Conservation (phyloP, 2,797 vertebrate species). For the Peromyscus nudipes region DNA sequence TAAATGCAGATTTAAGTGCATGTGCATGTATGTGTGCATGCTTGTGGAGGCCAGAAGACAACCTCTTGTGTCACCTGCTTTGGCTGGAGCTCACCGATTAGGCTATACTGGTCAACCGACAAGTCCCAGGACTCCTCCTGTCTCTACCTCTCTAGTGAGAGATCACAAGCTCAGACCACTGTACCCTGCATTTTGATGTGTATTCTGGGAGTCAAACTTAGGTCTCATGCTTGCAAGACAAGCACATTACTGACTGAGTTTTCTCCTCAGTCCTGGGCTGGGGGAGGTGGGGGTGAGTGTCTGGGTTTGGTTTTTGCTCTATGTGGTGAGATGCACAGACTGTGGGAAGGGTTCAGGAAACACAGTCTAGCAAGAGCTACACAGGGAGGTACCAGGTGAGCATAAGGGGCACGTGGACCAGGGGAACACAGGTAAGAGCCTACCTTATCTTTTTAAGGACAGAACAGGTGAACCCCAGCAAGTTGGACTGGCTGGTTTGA, state of each 20-base stretch:
- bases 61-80: background rate
- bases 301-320: background rate
- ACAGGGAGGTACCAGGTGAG: accelerated
- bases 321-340: background rate
- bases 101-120: background rate
- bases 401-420: background rate
- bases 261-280: no score
- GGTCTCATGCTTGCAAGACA: background rate
- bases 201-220: background rate
- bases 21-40: background rate
- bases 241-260: background rate
- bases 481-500: background rate
- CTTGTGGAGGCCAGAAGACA: background rate
- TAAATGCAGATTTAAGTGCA: background rate
- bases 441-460: background rate
- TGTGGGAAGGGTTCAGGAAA: background rate
- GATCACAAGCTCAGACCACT: background rate
- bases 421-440: background rate
- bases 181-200: background rate
- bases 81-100: background rate
- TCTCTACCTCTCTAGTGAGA: background rate
- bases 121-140: background rate
- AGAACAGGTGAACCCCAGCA: accelerated
- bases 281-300: no score
- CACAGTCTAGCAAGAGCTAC: accelerated